Conservation (phyloP, 1,140 invertebrate genomes). For the Bombus confusus region DNA sequence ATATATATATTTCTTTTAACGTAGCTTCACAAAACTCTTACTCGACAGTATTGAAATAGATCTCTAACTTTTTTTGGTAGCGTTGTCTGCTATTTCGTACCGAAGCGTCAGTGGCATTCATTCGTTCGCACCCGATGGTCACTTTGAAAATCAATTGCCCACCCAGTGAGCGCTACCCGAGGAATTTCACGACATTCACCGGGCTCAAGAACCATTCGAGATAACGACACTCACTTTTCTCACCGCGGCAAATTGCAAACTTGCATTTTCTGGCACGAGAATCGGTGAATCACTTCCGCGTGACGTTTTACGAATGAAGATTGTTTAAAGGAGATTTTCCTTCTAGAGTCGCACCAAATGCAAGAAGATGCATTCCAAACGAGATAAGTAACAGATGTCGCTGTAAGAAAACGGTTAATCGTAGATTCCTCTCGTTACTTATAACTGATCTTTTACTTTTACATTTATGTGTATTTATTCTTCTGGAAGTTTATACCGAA, state of each 20-base stretch:
- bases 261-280: conserved; percentile 66
- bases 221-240: conserved; percentile 70
- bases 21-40: conserved; percentile 56
- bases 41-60: conserved; percentile 30
- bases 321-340: conserved; percentile 52
- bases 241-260: conserved; percentile 62
- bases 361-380: conserved; percentile 49
- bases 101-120: conserved; percentile 44
- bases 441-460: background rate
- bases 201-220: conserved; percentile 43
- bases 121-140: conserved; percentile 44
- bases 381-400: conserved; percentile 28
- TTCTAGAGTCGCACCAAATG: conserved; percentile 41
- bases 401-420: background rate
- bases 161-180: conserved; percentile 43
- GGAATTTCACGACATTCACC: conserved; percentile 51
- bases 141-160: conserved; percentile 67
- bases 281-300: conserved; percentile 63
- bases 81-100: conserved; percentile 42
- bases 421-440: background rate
- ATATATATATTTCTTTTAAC: conserved; percentile 25
- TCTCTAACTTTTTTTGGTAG: conserved; percentile 45
- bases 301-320: conserved; percentile 61
- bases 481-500: too few species aligned
- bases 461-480: too few species aligned